These are phyloP conservation scores for Parazoanthus swiftii DNA, from an alignment of 92 coral and sea anemone species.

Conservation along the genomic window DNA sequence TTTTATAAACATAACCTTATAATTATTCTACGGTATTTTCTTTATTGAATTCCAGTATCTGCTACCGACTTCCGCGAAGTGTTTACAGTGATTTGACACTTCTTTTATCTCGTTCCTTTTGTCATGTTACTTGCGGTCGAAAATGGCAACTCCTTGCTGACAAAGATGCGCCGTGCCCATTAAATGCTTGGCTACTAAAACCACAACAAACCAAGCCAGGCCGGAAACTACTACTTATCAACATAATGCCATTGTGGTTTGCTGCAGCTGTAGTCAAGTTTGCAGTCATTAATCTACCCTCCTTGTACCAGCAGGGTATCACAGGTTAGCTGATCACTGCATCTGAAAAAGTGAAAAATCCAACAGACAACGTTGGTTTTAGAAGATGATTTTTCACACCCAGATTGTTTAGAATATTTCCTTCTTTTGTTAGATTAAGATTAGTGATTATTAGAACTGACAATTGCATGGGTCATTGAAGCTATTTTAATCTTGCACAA, in stretches of 20 bases:
- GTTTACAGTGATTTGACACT: conserved; percentile 6
- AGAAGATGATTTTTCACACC: not conserved
- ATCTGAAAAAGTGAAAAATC: not conserved
- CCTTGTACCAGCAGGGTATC: not conserved
- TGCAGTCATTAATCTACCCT: not conserved
- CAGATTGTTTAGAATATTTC: not conserved
- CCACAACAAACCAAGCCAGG: conserved; percentile 28
- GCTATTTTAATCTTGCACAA: not conserved
- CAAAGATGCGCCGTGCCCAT: conserved; percentile 24
- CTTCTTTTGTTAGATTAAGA: not conserved
- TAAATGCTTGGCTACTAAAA: not conserved
- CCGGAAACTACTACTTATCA: conserved; percentile 4
- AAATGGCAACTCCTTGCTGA: not conserved
- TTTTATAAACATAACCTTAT: conserved; percentile 32
- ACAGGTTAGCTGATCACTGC: not conserved
- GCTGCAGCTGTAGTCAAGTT: conserved; percentile 23
- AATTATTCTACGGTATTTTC: not conserved
- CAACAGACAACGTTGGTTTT: not conserved
- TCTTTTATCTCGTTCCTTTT: conserved; percentile 5
- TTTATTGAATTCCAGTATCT: conserved; percentile 7
- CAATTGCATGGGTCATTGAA: not conserved
- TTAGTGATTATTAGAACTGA: not conserved
- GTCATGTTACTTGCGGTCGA: conserved; percentile 31
- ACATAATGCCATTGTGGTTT: not conserved
- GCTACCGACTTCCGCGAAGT: conserved; percentile 24